Conservation (phyloP, 2,113 vertebrate species). For the Phyllostomus hastatus region DNA sequence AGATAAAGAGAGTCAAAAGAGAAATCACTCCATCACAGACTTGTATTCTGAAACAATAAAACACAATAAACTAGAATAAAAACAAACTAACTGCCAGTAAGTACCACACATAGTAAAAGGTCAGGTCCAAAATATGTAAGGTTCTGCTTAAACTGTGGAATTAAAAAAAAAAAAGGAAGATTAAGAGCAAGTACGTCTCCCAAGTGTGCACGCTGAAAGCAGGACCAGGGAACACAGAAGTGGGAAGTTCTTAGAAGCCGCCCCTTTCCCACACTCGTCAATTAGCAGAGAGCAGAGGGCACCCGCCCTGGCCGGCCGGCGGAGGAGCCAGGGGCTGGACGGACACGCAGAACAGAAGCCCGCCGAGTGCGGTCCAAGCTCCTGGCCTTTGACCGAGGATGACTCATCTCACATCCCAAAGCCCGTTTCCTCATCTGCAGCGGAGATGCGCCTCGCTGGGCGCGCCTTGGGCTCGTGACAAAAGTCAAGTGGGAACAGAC, state of each 20-base stretch:
- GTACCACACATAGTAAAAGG: not conserved
- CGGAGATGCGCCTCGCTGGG: rapidly evolving
- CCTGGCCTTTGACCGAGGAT: not conserved
- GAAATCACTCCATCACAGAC: not conserved
- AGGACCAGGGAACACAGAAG: not conserved
- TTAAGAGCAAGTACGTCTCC: not conserved
- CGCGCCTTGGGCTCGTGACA: not conserved
- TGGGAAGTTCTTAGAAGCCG: not conserved
- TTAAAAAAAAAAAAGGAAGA: not conserved
- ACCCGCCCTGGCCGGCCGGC: not conserved
- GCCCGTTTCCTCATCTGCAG: not conserved
- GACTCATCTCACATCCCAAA: not conserved
- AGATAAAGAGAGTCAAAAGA: not conserved
- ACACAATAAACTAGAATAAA: not conserved
- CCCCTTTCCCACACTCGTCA: not conserved
- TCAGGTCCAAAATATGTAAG: not conserved
- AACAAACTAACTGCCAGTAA: not conserved
- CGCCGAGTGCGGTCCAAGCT: not conserved
- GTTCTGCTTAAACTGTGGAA: not conserved
- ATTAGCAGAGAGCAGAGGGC: not conserved
- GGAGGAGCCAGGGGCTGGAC: not conserved
- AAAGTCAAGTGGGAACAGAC: not conserved
- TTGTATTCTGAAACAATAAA: not conserved
- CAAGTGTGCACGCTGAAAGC: not conserved
- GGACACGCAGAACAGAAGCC: not conserved